Evolutionary conservation across 2,797 vertebrate species (phyloP).

Genomic region (Eidolon dupreanum): DNA sequence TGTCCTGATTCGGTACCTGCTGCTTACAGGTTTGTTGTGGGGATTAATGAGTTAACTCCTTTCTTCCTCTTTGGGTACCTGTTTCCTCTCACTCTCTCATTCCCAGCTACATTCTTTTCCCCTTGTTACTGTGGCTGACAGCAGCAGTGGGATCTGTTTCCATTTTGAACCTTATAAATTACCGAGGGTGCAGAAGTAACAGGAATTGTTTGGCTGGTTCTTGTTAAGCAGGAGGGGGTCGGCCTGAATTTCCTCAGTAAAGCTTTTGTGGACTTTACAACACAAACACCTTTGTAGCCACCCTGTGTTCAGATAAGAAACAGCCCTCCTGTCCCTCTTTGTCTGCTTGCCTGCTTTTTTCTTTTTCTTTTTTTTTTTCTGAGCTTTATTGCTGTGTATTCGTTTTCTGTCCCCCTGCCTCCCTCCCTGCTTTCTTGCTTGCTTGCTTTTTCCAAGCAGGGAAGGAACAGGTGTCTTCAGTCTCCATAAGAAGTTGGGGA

Average conservation of each 20-base stretch:
- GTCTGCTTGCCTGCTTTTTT: slow-evolving; percentile 6
- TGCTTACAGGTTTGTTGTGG: neutral
- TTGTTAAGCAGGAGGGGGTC: slow-evolving; percentile 84
- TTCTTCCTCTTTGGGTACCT: neutral
- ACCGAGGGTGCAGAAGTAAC: slow-evolving; percentile 76
- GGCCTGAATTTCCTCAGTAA: slow-evolving; percentile 86
- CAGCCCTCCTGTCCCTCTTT: neutral
- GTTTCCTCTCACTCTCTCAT: neutral
- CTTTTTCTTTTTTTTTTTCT: neutral
- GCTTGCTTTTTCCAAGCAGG: neutral
- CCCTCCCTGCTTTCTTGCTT: neutral
- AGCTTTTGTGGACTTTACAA: slow-evolving; percentile 81
- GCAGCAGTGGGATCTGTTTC: slow-evolving; percentile 74
- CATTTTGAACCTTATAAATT: slow-evolving; percentile 84
- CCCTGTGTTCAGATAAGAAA: slow-evolving; percentile 36
- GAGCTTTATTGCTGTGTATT: neutral
- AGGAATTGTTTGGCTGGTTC: slow-evolving; percentile 73
- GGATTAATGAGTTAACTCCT: slow-evolving; percentile 19
- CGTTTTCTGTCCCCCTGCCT: neutral
- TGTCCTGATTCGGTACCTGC: neutral
- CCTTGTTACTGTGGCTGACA: neutral
- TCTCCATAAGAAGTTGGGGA: neutral
- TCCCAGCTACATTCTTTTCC: neutral
- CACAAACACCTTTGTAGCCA: slow-evolving; percentile 79
- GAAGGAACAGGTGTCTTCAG: neutral